Evolutionary conservation across 1,140 invertebrate species (phyloP).

Genomic region (Nasonia longicornis): DNA sequence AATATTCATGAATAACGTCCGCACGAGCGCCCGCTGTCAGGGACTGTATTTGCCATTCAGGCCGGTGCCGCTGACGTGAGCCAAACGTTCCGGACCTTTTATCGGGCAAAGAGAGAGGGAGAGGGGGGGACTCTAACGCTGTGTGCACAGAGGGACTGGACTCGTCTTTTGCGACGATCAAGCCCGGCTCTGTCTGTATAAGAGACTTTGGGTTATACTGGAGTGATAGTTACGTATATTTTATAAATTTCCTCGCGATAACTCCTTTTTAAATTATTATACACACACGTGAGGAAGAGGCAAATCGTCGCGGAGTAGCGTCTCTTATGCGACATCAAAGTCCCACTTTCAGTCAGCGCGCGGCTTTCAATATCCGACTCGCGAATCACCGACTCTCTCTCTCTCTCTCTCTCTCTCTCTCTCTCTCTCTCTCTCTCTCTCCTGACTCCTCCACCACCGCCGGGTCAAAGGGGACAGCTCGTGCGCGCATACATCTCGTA

Average conservation of each 20-base stretch:
- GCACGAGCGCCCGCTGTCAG: not conserved
- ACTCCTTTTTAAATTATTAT: too few species aligned
- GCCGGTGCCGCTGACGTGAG: not conserved
- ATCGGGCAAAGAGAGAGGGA: not conserved
- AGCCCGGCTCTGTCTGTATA: not conserved
- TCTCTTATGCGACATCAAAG: not conserved
- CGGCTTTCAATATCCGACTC: conserved; percentile 36
- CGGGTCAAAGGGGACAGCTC: not conserved
- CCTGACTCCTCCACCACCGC: not conserved
- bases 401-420: not conserved
- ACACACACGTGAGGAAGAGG: too few species aligned
- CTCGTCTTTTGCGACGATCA: not conserved
- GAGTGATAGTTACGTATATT: too few species aligned
- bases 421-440: not conserved
- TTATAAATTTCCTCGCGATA: too few species aligned
- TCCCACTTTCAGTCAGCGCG: not conserved
- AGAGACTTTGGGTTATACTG: too few species aligned
- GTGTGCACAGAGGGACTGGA: not conserved
- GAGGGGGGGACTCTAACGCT: not conserved
- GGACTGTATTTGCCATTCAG: conserved; percentile 6
- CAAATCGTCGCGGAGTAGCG: not conserved
- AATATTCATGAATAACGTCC: conserved; percentile 41
- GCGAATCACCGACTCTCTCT: not conserved
- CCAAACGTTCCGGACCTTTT: not conserved
- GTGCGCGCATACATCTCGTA: not conserved